Percentiles rank a stretch among this genome's conserved stretches.
Evolutionary conservation across 2,797 vertebrate genomes (phyloP).

Genomic region (Euthynnus affinis): DNA sequence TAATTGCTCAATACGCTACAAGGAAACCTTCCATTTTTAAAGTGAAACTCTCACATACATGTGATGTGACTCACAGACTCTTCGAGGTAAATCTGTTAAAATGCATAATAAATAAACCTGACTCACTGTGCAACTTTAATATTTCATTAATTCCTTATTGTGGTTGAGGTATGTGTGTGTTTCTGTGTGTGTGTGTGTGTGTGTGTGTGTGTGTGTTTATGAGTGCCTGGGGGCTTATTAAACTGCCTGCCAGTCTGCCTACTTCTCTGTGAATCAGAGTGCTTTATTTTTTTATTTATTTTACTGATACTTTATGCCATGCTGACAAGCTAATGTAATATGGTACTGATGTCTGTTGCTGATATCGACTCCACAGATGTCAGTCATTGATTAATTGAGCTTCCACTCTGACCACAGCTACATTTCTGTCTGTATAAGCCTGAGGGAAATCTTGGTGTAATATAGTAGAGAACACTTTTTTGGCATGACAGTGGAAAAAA

Average conservation of each 20-base stretch:
- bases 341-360: too few relatives aligned
- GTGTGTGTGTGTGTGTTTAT: neutral
- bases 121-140: neutral
- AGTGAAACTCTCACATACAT: neutral
- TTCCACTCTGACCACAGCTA: neutral
- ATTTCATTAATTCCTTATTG: neutral
- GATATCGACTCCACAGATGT: neutral
- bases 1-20: neutral
- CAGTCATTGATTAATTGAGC: neutral
- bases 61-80: neutral
- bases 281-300: neutral
- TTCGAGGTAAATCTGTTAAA: neutral
- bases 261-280: neutral
- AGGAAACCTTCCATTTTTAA: neutral
- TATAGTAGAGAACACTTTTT: neutral
- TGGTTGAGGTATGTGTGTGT: neutral
- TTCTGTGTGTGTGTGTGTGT: neutral
- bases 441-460: neutral
- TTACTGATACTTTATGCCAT: too few relatives aligned
- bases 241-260: neutral
- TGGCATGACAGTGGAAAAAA: neutral
- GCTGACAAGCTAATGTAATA: neutral
- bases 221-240: neutral
- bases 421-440: neutral
- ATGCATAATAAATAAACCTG: neutral